A percentile compares a stretch with the other conserved stretches of the same genome.
Conservation (phyloP, 2,113 vertebrate species). For the Pelusios castaneus region DNA sequence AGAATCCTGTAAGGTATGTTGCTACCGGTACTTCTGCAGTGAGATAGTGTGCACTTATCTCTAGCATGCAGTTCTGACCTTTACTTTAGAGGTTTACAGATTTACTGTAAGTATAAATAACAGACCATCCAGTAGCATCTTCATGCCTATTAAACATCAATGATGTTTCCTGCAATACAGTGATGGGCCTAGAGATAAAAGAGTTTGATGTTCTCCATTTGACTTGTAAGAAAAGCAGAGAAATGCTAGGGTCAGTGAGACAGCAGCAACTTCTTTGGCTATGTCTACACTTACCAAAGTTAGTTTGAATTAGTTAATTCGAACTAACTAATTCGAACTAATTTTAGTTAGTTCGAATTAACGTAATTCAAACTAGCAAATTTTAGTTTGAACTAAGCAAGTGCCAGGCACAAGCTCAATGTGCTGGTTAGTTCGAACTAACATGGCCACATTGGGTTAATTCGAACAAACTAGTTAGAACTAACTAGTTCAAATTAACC, state of each 20-base stretch:
- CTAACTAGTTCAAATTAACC: no score
- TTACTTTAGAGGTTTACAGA: neutral
- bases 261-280: constrained; percentile 17
- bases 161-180: neutral
- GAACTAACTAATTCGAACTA: no score
- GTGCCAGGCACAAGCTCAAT: no score
- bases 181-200: constrained; percentile 35
- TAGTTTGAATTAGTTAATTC: no score
- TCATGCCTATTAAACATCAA: constrained; percentile 18
- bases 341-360: no score
- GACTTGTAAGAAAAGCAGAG: constrained; percentile 26
- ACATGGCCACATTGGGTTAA: no score
- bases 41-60: neutral
- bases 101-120: constrained; percentile 16
- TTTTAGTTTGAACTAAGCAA: no score
- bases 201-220: constrained; percentile 21
- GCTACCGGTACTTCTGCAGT: neutral
- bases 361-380: no score
- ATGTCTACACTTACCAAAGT: no score
- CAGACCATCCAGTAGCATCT: neutral
- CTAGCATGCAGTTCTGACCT: neutral
- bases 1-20: neutral
- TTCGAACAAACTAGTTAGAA: no score
- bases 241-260: constrained; percentile 15
- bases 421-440: no score